Percentiles rank a stretch among this genome's conserved stretches.
These are phyloP conservation scores for Calypte anna DNA, from an alignment of 2,113 vertebrate genomes.

Conservation along the genomic window DNA sequence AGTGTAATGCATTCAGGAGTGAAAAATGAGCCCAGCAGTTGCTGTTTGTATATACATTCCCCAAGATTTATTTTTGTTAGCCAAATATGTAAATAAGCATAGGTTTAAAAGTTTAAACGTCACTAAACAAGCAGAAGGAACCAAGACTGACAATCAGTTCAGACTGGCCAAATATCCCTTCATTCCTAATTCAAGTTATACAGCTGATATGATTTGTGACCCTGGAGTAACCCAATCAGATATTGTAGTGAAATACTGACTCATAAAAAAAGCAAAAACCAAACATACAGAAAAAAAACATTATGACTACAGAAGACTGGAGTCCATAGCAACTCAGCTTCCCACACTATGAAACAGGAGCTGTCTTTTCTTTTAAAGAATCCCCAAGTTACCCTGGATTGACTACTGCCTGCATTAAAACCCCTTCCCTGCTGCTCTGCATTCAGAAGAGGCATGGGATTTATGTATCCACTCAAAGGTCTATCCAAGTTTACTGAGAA, in stretches of 20 bases:
- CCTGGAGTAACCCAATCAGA: background rate
- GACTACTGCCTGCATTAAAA: background rate
- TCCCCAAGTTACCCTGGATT: background rate
- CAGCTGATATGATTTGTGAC: background rate
- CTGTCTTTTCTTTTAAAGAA: background rate
- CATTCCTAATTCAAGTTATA: background rate
- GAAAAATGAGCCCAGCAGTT: background rate
- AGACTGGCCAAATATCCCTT: background rate
- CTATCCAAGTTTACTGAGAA: background rate
- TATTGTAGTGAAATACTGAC: background rate
- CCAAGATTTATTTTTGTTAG: background rate
- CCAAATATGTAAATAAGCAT: background rate
- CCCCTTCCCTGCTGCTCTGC: background rate
- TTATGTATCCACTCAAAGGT: background rate
- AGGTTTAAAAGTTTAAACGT: background rate
- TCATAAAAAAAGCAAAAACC: background rate
- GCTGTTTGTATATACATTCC: background rate
- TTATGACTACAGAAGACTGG: background rate
- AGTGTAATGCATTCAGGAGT: background rate
- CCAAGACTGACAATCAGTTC: accelerated
- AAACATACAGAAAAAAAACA: background rate
- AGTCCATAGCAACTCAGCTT: background rate
- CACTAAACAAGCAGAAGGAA: background rate
- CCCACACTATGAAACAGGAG: background rate
- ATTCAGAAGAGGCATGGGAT: background rate